A percentile compares a stretch with the other conserved stretches of the same genome.
phyloP scores from a whole-genome alignment of 1,140 invertebrate genomes.

The Gyrodactylus bullatarudis region DNA sequence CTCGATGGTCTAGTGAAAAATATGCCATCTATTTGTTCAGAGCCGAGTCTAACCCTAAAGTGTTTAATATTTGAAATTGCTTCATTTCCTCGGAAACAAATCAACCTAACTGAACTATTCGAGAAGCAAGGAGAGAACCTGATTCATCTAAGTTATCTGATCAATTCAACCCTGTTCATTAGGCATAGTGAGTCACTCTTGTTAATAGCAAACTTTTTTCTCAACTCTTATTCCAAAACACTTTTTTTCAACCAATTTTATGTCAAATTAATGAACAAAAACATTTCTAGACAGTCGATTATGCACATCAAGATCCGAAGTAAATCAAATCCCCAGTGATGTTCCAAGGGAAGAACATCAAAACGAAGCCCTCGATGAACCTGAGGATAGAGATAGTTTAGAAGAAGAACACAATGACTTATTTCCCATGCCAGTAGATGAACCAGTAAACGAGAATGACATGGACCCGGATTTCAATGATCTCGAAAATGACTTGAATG shows the following conservation, averaged over 20 bases:
- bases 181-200: neutral
- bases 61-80: neutral
- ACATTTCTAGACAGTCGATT: neutral
- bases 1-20: neutral
- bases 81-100: neutral
- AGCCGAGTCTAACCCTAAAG: neutral
- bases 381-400: no score
- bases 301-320: neutral
- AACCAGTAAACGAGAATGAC: no score
- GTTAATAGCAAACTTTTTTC: neutral
- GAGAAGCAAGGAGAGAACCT: neutral
- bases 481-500: no score
- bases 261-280: neutral
- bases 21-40: neutral
- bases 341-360: no score
- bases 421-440: no score
- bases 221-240: neutral
- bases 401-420: no score
- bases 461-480: no score
- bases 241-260: neutral
- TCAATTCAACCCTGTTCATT: neutral
- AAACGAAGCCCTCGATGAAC: no score
- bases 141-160: neutral
- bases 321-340: neutral
- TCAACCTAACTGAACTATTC: neutral